phyloP scores from a whole-genome alignment of 2,113 vertebrate genomes.

The Percina caprodes region DNA sequence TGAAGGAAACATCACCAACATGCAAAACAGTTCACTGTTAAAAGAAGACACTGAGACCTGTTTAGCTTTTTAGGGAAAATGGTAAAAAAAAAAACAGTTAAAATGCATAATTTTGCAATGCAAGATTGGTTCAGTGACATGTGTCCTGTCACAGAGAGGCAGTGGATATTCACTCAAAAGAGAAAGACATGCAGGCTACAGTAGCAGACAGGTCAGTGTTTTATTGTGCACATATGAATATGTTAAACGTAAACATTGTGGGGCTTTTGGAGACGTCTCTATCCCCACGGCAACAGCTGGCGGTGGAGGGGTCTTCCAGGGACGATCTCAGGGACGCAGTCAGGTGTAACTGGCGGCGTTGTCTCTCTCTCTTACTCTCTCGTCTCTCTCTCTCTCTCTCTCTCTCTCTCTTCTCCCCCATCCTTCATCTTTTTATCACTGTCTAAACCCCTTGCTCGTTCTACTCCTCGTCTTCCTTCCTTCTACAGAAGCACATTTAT shows the following conservation, averaged over 20 bases:
- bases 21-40: background rate
- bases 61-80: background rate
- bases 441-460: too few relatives aligned
- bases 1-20: background rate
- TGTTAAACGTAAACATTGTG: background rate
- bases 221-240: background rate
- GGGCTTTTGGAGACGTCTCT: background rate
- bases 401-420: background rate
- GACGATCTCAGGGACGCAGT: constrained; percentile 4
- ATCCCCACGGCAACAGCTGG: constrained; percentile 15
- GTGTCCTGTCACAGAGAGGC: background rate
- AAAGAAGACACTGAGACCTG: too few relatives aligned
- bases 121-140: background rate
- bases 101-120: background rate
- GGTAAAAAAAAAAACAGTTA: background rate
- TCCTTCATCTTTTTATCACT: background rate
- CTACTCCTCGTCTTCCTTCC: background rate
- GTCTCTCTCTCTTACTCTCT: background rate
- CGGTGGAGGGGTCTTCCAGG: constrained; percentile 7
- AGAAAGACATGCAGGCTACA: background rate
- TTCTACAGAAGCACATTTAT: background rate
- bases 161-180: background rate
- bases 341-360: constrained; percentile 13
- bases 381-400: background rate
- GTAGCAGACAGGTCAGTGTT: background rate